A percentile compares a stretch with the other conserved stretches of the same genome.
Conservation (phyloP, 2,113 vertebrate species). For the Seriola quinqueradiata region DNA sequence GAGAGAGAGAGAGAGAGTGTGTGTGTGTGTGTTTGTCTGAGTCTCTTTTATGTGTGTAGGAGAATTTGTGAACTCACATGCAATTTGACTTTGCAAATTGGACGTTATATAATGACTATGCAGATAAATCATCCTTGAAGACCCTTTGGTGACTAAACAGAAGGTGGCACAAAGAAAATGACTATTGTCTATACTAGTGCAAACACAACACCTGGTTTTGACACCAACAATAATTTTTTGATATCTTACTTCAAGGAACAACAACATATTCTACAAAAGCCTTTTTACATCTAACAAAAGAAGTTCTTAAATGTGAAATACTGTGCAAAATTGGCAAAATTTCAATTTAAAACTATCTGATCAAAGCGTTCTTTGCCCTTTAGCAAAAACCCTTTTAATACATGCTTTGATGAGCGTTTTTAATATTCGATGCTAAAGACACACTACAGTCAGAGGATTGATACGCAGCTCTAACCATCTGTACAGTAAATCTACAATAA, state of each 20-base stretch:
- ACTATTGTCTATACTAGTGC: neutral
- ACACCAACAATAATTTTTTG: no score
- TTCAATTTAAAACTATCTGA: no score
- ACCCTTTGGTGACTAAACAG: neutral
- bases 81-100: constrained; percentile 26
- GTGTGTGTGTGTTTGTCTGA: neutral
- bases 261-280: no score
- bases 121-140: constrained; percentile 13
- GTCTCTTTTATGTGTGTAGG: constrained; percentile 1
- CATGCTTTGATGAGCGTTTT: no score
- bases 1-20: neutral
- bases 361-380: neutral
- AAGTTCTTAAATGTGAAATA: neutral
- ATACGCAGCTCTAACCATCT: neutral
- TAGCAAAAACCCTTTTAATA: no score
- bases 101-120: constrained; percentile 47
- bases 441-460: neutral
- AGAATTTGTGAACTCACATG: constrained; percentile 13
- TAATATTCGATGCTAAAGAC: no score
- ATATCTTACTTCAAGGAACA: no score
- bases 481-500: neutral
- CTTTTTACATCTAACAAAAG: no score
- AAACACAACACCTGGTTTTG: neutral
- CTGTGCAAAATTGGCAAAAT: no score
- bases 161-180: neutral